phyloP scores from a whole-genome alignment of 2,797 vertebrate genomes.

The Miichthys miiuy region DNA sequence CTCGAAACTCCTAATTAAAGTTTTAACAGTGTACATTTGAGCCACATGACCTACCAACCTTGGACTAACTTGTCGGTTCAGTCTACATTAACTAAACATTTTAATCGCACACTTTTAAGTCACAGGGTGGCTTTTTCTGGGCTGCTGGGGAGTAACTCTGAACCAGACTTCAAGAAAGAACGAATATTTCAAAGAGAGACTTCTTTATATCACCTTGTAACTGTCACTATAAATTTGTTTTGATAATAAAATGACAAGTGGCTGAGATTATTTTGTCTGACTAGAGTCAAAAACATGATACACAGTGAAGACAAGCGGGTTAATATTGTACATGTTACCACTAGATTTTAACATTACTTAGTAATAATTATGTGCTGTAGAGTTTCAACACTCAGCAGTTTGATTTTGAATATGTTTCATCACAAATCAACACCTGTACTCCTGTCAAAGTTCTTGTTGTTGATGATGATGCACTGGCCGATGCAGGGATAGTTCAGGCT shows the following conservation, averaged over 20 bases:
- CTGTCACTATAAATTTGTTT: neutral
- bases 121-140: neutral
- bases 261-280: neutral
- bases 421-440: slow-evolving; percentile 81
- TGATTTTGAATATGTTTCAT: neutral
- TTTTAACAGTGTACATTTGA: slow-evolving; percentile 34
- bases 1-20: slow-evolving; percentile 17
- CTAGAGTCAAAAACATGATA: neutral
- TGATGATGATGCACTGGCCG: slow-evolving; percentile 95
- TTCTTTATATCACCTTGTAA: neutral
- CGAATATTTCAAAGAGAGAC: neutral
- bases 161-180: neutral
- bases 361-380: neutral
- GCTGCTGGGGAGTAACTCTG: neutral
- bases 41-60: neutral
- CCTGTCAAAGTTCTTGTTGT: slow-evolving; percentile 95
- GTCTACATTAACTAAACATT: neutral
- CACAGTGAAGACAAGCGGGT: no score
- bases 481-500: slow-evolving; percentile 88
- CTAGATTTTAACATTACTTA: neutral
- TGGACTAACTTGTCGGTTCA: neutral
- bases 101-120: neutral
- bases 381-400: neutral
- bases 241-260: neutral
- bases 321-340: neutral